Base-by-base conservation (phyloP, 2,888 invertebrate genomes). In the Oligia fasciuncula region DNA sequence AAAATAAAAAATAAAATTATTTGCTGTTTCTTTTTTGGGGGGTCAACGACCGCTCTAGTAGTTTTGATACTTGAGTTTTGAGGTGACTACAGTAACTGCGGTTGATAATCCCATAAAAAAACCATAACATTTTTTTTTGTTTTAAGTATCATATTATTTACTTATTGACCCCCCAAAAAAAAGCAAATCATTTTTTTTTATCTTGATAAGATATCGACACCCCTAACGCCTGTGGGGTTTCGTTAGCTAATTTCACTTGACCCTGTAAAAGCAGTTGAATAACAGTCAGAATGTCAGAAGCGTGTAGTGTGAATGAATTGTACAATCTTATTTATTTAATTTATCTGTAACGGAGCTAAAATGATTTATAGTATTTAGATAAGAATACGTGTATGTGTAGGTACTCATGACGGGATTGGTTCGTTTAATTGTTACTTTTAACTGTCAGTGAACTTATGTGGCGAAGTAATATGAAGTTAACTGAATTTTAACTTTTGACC, bases 321-420 rank as follows among this genome's bases (percentile, higher is more conserved):
- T 74, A n/a, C 17, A 43, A 78, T 82, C 73, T 54, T 77, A 65
- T 82, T 65, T 70, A 66, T n/a, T 54, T 29, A 70, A 54, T 73
- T 82, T 82, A 82, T 83, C 82, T 57, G 23, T 14, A 11, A 65
- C 17, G 65, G 60, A 46, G 65, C 17, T 70, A 2, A 54, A 78
- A 67, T 71, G 29, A 73, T 82, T 73, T 73, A 82, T 78, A 40
- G 54, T 82, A 83, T 71, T 71, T 23, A 73, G 82, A 83, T 82
- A 82, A 83, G 35, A 65, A 19, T 69, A 65, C 29, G 49, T 11
- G 5, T 67, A 35, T 4, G 0, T 4, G 0, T 43, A 66, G 29
- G 29, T 29, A 29, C 46, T n/a, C 54, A 49, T 17, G 80, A 60
- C 14, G 17, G 1, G 2, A 51, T 14, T 49, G 6, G 49, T 9